A percentile compares a stretch with the other conserved stretches of the same genome.
Conservation (phyloP, 2,113 vertebrate genomes). For the Hippopotamus amphibius region DNA sequence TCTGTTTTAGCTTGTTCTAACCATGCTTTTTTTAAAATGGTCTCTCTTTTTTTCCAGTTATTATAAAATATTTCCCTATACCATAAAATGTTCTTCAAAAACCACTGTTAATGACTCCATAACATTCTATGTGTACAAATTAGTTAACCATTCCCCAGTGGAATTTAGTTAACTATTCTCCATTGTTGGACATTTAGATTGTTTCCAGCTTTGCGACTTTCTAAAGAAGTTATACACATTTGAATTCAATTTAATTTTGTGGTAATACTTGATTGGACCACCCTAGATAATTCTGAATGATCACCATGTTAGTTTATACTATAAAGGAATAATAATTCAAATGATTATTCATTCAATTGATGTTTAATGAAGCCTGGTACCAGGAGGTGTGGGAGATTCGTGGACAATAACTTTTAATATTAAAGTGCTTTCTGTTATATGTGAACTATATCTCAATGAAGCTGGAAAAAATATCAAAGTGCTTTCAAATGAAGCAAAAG, state of each 20-base stretch:
- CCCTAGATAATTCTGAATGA: neutral
- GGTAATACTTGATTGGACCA: neutral
- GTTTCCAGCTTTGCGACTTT: neutral
- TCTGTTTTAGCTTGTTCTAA: neutral
- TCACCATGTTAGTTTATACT: neutral
- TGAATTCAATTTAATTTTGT: constrained; percentile 32
- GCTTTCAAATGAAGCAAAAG: neutral
- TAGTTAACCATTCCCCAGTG: neutral
- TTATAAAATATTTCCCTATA: constrained; percentile 33
- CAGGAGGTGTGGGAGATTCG: neutral
- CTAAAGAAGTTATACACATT: neutral
- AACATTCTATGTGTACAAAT: neutral
- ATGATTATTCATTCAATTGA: neutral
- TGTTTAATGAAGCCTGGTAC: constrained; percentile 14
- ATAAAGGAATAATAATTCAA: constrained; percentile 8
- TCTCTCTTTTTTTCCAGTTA: neutral
- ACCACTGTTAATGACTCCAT: neutral
- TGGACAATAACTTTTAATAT: neutral
- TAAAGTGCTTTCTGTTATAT: neutral
- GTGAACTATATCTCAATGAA: neutral
- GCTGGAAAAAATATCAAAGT: neutral
- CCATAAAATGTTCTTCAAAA: constrained; percentile 37
- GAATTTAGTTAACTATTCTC: neutral
- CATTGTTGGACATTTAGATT: neutral
- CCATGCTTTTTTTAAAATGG: neutral